Percentiles rank a stretch among this genome's conserved stretches.
These are phyloP conservation scores for Sylvia borin DNA, from an alignment of 2,797 vertebrate species.

Conservation along the genomic window DNA sequence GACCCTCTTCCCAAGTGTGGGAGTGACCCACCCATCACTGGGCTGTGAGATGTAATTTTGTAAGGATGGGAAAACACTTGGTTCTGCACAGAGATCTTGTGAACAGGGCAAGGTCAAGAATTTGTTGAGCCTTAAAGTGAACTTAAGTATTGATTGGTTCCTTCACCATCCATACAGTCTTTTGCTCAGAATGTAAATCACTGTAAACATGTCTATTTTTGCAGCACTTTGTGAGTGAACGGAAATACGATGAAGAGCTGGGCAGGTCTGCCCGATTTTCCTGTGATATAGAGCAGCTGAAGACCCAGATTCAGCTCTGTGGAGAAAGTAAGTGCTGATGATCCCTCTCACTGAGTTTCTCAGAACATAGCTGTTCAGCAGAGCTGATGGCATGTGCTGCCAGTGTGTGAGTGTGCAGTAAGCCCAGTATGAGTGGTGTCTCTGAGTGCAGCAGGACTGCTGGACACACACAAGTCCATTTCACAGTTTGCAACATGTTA, in stretches of 20 bases:
- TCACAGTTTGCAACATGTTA: not conserved
- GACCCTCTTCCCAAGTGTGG: not conserved
- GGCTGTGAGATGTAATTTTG: not conserved
- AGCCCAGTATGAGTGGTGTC: not conserved
- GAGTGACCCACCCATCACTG: not conserved
- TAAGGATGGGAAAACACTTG: not conserved
- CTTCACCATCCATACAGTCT: not conserved
- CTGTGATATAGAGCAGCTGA: slow-evolving; percentile 78
- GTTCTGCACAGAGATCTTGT: not conserved
- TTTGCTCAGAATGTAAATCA: not conserved
- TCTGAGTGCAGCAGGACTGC: not conserved
- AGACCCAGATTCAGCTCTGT: slow-evolving; percentile 78
- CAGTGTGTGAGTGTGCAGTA: not conserved
- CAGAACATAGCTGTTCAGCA: not conserved
- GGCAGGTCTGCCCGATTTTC: slow-evolving; percentile 80
- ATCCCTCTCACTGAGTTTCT: not conserved
- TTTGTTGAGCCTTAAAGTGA: not conserved
- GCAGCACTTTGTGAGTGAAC: slow-evolving; percentile 83
- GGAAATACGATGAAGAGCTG: slow-evolving; percentile 82
- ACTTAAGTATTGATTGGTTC: not conserved
- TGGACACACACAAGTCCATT: not conserved
- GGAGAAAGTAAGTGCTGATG: slow-evolving; percentile 79
- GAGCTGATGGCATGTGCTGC: not conserved
- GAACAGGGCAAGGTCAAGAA: not conserved
- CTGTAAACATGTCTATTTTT: not conserved